Conservation (phyloP, 2,888 invertebrate genomes). For the Hypena proboscidalis region DNA sequence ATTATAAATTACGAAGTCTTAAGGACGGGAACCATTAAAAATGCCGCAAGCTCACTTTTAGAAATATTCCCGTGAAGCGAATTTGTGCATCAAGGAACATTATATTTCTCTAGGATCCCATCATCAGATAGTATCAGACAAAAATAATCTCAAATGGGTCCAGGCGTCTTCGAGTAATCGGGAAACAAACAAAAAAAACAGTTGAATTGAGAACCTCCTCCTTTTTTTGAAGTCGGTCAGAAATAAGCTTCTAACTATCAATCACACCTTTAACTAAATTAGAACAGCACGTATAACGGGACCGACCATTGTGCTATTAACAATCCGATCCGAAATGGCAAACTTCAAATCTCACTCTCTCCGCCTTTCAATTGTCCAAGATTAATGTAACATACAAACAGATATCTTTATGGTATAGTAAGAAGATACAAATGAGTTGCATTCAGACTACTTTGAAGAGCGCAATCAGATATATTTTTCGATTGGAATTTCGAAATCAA, state of each 20-base stretch:
- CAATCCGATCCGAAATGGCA: constrained; percentile 23
- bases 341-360: constrained; percentile 24
- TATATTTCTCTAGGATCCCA: too few species aligned
- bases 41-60: too few species aligned
- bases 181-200: too few species aligned
- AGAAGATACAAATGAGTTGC: constrained; percentile 11
- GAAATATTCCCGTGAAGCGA: too few species aligned
- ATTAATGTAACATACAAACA: constrained; percentile 24
- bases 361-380: constrained; percentile 24
- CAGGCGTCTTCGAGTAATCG: too few species aligned
- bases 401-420: not conserved
- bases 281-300: not conserved
- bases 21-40: too few species aligned
- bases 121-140: too few species aligned
- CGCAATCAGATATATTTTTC: constrained; percentile 33
- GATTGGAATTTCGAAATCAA: constrained; percentile 20
- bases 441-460: constrained; percentile 36
- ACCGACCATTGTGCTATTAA: constrained; percentile 2
- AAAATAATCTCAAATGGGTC: too few species aligned
- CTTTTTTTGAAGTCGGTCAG: too few species aligned
- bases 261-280: not conserved
- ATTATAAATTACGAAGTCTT: too few species aligned
- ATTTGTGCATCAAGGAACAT: too few species aligned
- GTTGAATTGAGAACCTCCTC: too few species aligned
- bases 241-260: not conserved